Conservation (phyloP, 2,113 vertebrate genomes). For the Urocitellus parryii region DNA sequence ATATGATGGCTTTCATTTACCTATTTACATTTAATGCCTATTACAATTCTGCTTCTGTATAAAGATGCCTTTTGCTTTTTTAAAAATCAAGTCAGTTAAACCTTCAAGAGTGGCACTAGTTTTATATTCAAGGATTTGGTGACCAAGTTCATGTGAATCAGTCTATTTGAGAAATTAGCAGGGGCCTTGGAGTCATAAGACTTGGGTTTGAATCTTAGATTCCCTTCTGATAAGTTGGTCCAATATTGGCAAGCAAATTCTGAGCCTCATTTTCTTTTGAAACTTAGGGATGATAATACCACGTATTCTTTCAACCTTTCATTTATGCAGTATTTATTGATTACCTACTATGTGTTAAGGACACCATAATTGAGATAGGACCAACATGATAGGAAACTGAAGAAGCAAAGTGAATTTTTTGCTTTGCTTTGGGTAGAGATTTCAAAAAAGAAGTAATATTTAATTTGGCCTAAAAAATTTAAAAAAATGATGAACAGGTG, state of each 20-base stretch:
- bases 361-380: neutral
- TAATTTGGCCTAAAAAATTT: neutral
- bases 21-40: neutral
- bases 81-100: neutral
- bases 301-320: neutral
- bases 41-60: neutral
- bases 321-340: neutral
- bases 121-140: neutral
- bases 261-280: slow-evolving; percentile 46
- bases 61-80: neutral
- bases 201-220: neutral
- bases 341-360: neutral
- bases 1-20: slow-evolving; percentile 14
- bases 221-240: neutral
- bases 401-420: neutral
- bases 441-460: neutral
- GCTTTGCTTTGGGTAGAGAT: neutral
- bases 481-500: neutral
- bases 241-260: neutral
- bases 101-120: neutral
- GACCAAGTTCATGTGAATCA: neutral
- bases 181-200: neutral
- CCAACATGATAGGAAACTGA: neutral
- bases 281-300: neutral
- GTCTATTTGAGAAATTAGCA: neutral